Evolutionary conservation across 2,797 vertebrate genomes (phyloP).

Genomic region (Pogoniulus pusillus): DNA sequence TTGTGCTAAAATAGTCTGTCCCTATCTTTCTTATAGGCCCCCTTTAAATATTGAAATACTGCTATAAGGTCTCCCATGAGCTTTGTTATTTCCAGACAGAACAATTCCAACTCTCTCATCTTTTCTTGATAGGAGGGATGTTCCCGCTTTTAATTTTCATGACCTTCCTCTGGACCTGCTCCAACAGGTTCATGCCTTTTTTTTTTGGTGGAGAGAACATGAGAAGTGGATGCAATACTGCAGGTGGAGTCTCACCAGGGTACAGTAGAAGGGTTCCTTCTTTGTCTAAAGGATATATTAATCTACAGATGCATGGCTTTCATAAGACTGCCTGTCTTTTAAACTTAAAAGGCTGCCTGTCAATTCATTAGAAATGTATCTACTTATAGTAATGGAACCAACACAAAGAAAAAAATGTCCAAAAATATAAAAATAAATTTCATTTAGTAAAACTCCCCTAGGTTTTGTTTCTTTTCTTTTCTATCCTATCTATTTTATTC

Average conservation of each 20-base stretch:
- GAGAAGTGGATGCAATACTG: not conserved
- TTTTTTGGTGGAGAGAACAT: not conserved
- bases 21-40: not conserved
- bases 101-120: too few species aligned
- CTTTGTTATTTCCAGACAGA: too few species aligned
- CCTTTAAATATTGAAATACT: too few species aligned
- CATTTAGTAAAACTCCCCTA: not conserved
- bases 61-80: too few species aligned
- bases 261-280: not conserved
- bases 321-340: too few species aligned
- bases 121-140: too few species aligned
- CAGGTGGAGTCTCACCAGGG: not conserved
- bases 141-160: too few species aligned
- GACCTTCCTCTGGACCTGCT: too few species aligned
- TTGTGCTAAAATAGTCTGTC: not conserved
- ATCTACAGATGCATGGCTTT: not conserved
- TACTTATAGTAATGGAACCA: not conserved
- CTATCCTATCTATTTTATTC: not conserved
- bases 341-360: not conserved
- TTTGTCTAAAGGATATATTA: not conserved
- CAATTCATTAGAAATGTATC: not conserved
- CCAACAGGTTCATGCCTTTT: too few species aligned
- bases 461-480: too few species aligned
- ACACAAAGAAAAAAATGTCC: not conserved
- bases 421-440: not conserved